Base-by-base conservation (phyloP, 2,797 vertebrate genomes). In the Heteromormyrus szaboi region DNA sequence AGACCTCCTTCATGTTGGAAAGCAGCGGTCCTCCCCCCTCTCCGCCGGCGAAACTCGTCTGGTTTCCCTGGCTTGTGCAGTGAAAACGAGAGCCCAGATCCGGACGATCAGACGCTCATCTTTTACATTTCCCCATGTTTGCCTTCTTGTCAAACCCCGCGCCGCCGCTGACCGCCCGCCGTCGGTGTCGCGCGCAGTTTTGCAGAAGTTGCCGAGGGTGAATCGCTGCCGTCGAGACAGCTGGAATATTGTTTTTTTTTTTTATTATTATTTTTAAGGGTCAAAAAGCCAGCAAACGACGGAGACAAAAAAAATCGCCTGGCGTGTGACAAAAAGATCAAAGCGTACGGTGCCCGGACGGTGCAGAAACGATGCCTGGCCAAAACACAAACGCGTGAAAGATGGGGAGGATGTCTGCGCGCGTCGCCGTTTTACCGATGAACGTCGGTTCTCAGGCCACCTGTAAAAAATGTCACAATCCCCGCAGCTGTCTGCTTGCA, bases 1-100 rank as follows among this genome's bases (percentile, higher is more conserved):
- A 93, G 90, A 92, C 90, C 92, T 92, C 92, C 93, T 91, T 93
- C 95, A 95, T 95, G 93, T 87, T 92, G 79, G 91, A 92, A 90
- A 76, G 68, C 68, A 17, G 90, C 87, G 90, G 89, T 85, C 90
- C 89, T 90, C 62, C 62, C 62, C 89, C 92, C 89, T 90, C 91
- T 89, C 88, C 88, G 50, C 88, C 65, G 56, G 54, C 83, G 59
- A 89, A 85, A 53, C 83, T 84, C 83, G 86, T 51, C 87, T 25
- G 17, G 76, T 62, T 59, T 53, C 50, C 65, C 88, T 37, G 65
- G 33, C 51, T 59, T 65, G 62, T 68, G 12, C 68, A 56, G 51
- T 44, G 11, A 87, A 87, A 51, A 37, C 29, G 54, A 81, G 65
- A 53, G 33, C 85, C 48, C 19, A 22, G 88, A 7, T 29, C 50